Base-by-base conservation (phyloP, 2,113 vertebrate species). In the Larimichthys crocea region DNA sequence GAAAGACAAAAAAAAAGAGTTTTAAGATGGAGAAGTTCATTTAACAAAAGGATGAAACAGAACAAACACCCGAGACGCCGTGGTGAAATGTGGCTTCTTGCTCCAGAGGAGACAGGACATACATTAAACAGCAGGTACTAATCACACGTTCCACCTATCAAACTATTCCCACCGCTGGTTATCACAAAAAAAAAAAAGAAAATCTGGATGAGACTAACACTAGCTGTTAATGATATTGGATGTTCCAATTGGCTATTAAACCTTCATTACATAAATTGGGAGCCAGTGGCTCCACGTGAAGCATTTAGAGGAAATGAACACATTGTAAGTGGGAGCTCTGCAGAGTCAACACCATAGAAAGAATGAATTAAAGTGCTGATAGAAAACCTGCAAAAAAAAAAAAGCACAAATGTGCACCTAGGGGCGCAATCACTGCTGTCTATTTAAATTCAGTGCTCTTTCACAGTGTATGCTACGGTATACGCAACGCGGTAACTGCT, bases 231-330 rank as follows among this genome's bases (percentile, higher is more conserved):
- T 92, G 91, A 90, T 83, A 89, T 87, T 87, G 85, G 79, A 85
- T 84, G 85, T 83, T 92, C 84, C 86, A 92, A 93, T 92, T 91
- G 92, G 91, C 93, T 76, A 91, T 93, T 92, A 93, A 92, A 91
- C 78, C 89, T 92, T 93, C 91, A 93, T 94, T 94, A 94, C 80
- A 88, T 84, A 88, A 92, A 94, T 91, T 91, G 90, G 89, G 80
- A 91, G 87, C 89, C 88, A 63, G 76, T 81, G 90, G 85, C 91
- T 86, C 86, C 82, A 82, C 68, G 86, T 86, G 89, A 90, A 83
- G 85, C 89, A 83, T 92, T 91, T 91, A 86, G 86, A 81, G 78
- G 67, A 89, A 92, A 92, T 90, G 88, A 92, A 89, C 84, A 85
- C 65, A 49, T 74, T 73, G 84, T 88, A 89, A 89, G 90, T 85